These are phyloP conservation scores for Parnassius mnemosyne DNA, from an alignment of 2,888 invertebrate species.

Conservation along the genomic window DNA sequence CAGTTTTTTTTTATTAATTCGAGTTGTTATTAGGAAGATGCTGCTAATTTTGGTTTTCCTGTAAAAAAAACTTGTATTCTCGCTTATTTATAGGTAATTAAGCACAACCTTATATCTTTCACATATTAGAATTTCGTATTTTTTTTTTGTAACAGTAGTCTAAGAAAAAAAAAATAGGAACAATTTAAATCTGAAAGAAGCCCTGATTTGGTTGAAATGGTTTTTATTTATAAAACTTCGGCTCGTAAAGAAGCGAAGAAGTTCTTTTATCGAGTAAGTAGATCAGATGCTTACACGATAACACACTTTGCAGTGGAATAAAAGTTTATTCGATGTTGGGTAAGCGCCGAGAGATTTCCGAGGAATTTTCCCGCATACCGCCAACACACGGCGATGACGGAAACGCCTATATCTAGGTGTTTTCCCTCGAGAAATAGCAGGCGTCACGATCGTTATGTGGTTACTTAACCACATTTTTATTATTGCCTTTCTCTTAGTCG, in stretches of 20 bases:
- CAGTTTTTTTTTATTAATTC: too few relatives aligned
- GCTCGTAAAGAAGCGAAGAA: constrained; percentile 14
- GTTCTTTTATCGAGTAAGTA: constrained; percentile 26
- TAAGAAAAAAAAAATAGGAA: neutral
- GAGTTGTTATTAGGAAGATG: too few relatives aligned
- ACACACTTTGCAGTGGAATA: constrained; percentile 41
- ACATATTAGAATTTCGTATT: too few relatives aligned
- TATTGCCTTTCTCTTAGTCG: constrained; percentile 36
- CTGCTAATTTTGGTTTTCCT: too few relatives aligned
- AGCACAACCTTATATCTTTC: too few relatives aligned
- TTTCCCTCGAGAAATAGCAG: constrained; percentile 42
- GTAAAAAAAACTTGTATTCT: too few relatives aligned
- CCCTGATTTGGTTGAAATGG: constrained; percentile 7
- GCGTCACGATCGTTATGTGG: constrained; percentile 32
- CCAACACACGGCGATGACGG: constrained; percentile 40
- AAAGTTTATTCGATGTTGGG: constrained; percentile 45
- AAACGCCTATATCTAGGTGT: constrained; percentile 52
- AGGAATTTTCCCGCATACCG: constrained; percentile 53
- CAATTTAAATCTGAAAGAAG: too few relatives aligned
- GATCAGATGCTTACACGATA: constrained; percentile 30
- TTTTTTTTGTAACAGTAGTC: neutral
- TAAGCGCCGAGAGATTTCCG: constrained; percentile 51
- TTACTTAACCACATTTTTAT: constrained; percentile 46
- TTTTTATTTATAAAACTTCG: constrained; percentile 4
- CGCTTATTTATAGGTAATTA: too few relatives aligned